Evolutionary conservation across 2,113 vertebrate genomes (phyloP), one percentile per base, ranked within the genome.

Genomic region (Theristicus caerulescens): DNA sequence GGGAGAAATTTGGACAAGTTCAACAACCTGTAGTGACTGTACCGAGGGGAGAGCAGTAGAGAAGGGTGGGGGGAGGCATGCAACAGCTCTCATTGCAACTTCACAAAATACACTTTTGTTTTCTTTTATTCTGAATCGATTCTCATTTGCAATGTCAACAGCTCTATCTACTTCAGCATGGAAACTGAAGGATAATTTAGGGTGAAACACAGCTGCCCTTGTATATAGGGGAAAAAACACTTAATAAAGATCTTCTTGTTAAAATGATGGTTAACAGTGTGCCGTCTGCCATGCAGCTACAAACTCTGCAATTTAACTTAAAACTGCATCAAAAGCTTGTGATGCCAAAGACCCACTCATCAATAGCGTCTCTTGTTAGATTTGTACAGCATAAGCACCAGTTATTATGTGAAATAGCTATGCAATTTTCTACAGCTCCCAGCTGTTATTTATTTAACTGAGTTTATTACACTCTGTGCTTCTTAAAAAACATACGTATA

Each of bases 361-460:
- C 98, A 98, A 98, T 98, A 98, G 98, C 88, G 82, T 88, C 98
- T 98, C 98, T 98, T 98, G 98, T 98, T 98, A 97, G 97, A 97
- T 95, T 97, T 96, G 97, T 97, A 98, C 97, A 94, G 96, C 98
- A 97, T 98, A 98, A 98, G 97, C 98, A 97, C 97, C 97, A 97
- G 98, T 98, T 98, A 98, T 98, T 98, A 98, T 98, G 97, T 6
- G 97, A 98, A 98, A 98, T 98, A 97, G 98, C 98, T 96, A 93
- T 92, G 97, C 96, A 98, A 98, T 98, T 98, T 98, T 98, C 98
- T 98, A 77, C 96, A 97, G 97, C 96, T 98, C 95, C 97, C 97
- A 98, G 97, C 98, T 98, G 98, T 98, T 98, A 98, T 98, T 98
- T 98, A 98, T 98, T 98, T 98, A 98, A 97, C 98, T 92, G 97